phyloP scores from a whole-genome alignment of 2,113 vertebrate genomes.

The Aleadryas rufinucha region DNA sequence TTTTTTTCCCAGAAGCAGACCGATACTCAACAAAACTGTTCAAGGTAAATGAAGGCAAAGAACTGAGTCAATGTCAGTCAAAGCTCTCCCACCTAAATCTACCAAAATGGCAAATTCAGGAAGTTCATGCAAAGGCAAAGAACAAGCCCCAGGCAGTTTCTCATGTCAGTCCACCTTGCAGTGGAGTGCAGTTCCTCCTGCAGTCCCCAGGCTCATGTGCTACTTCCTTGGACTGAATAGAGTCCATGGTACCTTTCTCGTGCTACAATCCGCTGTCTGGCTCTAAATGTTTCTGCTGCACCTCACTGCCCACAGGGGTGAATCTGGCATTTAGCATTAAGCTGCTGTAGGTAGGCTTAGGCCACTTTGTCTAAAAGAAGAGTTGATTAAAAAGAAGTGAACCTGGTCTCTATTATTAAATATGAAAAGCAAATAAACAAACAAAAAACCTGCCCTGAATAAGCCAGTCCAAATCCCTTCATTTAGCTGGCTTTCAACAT shows the following conservation, averaged over 20 bases:
- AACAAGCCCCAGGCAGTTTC: background rate
- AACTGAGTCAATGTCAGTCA: accelerated
- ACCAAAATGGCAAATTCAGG: background rate
- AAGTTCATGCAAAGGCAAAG: background rate
- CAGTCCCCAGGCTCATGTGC: accelerated
- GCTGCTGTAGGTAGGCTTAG: background rate
- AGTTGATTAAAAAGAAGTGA: background rate
- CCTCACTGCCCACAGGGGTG: background rate
- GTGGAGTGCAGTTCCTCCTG: background rate
- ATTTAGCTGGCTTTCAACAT: background rate
- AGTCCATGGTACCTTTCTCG: background rate
- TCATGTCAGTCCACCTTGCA: accelerated
- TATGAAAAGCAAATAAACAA: background rate
- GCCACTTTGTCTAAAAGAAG: background rate
- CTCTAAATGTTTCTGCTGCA: background rate
- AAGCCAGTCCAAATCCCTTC: background rate
- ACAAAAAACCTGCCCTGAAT: background rate
- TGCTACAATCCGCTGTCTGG: background rate
- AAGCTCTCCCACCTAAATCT: background rate
- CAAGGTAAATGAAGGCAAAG: background rate
- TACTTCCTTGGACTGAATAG: background rate
- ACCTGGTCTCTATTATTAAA: background rate
- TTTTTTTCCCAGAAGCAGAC: background rate
- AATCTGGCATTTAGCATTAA: background rate
- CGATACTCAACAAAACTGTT: accelerated